phyloP scores from a whole-genome alignment of 2,888 invertebrate species.

The Argyra leucocephala region DNA sequence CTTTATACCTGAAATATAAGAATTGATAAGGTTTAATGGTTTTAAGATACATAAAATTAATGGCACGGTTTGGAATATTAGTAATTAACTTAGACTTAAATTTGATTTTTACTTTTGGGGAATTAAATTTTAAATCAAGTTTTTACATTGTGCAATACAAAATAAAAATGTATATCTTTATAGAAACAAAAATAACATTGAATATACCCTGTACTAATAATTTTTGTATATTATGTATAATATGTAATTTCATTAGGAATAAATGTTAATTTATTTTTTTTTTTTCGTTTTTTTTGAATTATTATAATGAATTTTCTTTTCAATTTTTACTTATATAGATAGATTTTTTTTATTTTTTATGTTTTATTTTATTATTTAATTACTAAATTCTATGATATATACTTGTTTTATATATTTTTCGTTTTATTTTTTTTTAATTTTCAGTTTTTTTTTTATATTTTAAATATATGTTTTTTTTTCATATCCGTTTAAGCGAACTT shows the following conservation, averaged over 20 bases:
- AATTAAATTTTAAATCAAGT: too few species aligned
- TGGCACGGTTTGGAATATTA: too few species aligned
- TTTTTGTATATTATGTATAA: slow-evolving; percentile 13
- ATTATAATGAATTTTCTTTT: slow-evolving; percentile 17
- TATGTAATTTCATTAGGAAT: not conserved
- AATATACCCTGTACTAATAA: slow-evolving; percentile 14
- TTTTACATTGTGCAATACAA: too few species aligned
- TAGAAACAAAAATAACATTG: too few species aligned
- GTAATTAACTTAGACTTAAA: too few species aligned
- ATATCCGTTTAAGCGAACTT: not conserved
- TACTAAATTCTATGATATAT: slow-evolving; percentile 24
- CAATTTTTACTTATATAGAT: slow-evolving; percentile 27
- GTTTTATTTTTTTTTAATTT: slow-evolving; percentile 23
- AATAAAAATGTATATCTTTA: too few species aligned
- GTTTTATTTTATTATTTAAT: slow-evolving; percentile 25
- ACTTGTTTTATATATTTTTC: slow-evolving; percentile 24
- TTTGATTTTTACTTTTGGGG: too few species aligned
- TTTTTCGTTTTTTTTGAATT: slow-evolving; percentile 17
- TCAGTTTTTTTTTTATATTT: not conserved
- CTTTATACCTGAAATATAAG: too few species aligned
- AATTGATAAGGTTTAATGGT: too few species aligned
- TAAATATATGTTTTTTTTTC: not conserved
- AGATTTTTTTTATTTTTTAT: slow-evolving; percentile 21
- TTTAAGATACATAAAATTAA: too few species aligned
- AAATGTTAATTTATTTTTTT: slow-evolving; percentile 16